Evolutionary conservation across 2,113 vertebrate species (phyloP), one percentile per base, ranked within the genome.

Genomic region (Lamprotornis superbus): DNA sequence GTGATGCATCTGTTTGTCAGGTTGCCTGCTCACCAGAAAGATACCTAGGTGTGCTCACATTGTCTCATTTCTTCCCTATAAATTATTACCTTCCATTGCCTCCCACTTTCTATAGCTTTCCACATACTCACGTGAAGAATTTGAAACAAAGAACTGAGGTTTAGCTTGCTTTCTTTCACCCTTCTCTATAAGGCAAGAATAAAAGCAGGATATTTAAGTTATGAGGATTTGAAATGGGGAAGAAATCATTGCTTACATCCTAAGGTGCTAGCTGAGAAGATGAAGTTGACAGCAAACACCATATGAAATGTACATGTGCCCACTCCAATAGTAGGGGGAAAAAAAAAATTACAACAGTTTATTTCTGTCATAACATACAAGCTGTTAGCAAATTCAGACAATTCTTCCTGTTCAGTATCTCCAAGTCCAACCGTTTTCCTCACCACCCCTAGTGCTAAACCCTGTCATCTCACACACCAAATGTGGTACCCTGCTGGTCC

Each of bases 361-460:
- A 94, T 95, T 97, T 92, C 92, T 95, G 95, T 96, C 92, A 88
- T 65, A 94, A 88, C 96, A 96, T n/a, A 76, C 95, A 96, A 97
- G 90, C 93, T 97, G 95, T 95, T 94, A 95, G 53, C 69, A 97
- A 91, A 95, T 95, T 63, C 84, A 94, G 89, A 91, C 85, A 95
- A 93, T 95, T 94, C 91, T 80, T 95, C 70, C 75, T 70, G 57
- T 11, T 42, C 39, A 86, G 55, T 40, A 63, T 92, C 82, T 93
- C 90, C 90, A 80, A 87, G 91, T 74, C 93, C 84, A 90, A 85
- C 8, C 33, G 1, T 83, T 87, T 95, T 90, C 87, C 63, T 91
- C 67, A 55, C 78, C 82, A 96, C 64, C 82, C 74, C 84, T 95
- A 57, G 74, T 88, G 94, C 87, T 95, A 95, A 95, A 91, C 89